Conservation (phyloP, 2,113 vertebrate genomes). For the Rattus norvegicus region DNA sequence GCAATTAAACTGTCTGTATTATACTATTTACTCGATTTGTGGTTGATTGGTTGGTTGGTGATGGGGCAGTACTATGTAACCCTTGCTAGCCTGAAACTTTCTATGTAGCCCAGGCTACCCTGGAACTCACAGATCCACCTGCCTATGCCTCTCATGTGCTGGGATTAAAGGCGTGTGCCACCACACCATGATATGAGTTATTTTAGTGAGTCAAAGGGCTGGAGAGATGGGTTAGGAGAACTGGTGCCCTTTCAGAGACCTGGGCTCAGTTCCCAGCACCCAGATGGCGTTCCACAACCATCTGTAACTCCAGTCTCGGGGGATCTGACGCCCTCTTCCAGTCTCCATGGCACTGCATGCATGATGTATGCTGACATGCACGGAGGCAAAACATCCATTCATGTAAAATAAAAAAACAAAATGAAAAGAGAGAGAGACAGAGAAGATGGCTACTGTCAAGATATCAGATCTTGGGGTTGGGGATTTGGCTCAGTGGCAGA, state of each 20-base stretch:
- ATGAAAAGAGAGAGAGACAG: background rate
- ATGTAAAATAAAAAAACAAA: background rate
- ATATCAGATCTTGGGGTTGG: constrained; percentile 34
- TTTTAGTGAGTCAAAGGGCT: background rate
- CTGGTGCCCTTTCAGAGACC: background rate
- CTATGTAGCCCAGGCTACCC: background rate
- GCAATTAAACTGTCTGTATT: background rate
- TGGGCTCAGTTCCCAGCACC: background rate
- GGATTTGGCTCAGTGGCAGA: too few relatives aligned
- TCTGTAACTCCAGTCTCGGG: background rate
- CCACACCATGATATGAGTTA: background rate
- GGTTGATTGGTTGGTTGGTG: background rate
- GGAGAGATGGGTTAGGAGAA: too few relatives aligned
- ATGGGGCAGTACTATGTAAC: background rate
- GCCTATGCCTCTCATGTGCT: background rate
- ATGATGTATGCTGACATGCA: too few relatives aligned
- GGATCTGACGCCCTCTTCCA: background rate
- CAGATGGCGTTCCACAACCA: background rate
- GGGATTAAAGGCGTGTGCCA: background rate
- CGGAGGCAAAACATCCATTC: background rate
- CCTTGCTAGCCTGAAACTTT: background rate
- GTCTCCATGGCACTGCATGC: background rate
- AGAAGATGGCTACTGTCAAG: constrained; percentile 19
- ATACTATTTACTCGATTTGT: background rate
- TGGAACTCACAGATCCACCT: background rate